Base-by-base conservation (phyloP, 2,797 vertebrate species). In the Staurois parvus region DNA sequence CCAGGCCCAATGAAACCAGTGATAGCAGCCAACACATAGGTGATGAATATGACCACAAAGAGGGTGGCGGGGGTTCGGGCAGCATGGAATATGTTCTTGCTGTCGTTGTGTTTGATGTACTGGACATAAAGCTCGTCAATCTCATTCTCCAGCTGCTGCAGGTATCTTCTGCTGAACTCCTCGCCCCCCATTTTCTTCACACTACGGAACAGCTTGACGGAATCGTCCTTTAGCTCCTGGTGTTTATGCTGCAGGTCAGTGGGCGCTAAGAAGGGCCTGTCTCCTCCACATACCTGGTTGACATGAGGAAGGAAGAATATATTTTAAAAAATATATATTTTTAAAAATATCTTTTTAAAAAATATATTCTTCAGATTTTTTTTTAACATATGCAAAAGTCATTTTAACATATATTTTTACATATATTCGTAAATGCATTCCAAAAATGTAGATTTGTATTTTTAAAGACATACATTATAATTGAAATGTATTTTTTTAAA, bases 161-260 rank as follows among this genome's bases (percentile, higher is more conserved):
- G 94, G 95, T 99, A 99, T 59, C 97, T 96, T 0, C 98, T 96
- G 93, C 98, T 99, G 92, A 99, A 99, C 88, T 99, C 98, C 90
- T 99, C 98, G 19, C 98, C 98, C 0, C 98, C 98, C 98, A 99
- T 99, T 92, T 99, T 99, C 94, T 99, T 99, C 64, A 99, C 98
- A 0, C 95, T 94, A 0, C 97, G 95, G 81, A 99, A 99, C 0
- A 98, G 92, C 90, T 95, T 95, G 90, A 99, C 94, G 0, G 98
- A 96, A 88, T 99, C 97, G 48, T 99, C 97, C 45, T 94, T 93
- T 87, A 99, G 96, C 88, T 88, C 92, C 70, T 90, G 0, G 88
- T 99, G 97, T 29, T 95, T 96, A 66, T 91, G 91, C 93, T 99
- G 97, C 83, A 99, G 95, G 92, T 97, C 98, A 8, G 89, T 96